Evolutionary conservation across 1,140 invertebrate genomes (phyloP), one percentile per base, ranked within the genome.

Genomic region (Hypsibius dujardini): DNA sequence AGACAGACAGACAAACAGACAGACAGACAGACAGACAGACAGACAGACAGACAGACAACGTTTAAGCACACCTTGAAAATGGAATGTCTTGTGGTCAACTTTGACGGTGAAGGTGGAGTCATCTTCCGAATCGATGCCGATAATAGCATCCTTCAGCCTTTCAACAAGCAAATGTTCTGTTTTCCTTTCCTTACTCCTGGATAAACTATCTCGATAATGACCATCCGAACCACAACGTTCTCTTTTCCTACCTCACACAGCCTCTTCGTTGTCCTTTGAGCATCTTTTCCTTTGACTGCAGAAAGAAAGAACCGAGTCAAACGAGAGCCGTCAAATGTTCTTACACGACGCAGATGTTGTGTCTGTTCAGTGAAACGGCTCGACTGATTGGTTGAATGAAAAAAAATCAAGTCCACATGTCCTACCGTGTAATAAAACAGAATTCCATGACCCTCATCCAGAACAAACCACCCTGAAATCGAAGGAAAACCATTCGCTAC

Each of bases 61-160:
- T 28, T 28, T 28, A 28, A 28, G 28, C 40, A 28, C 75, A 83
- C 84, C 84, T 90, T 85, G 95, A 80, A 98, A 95, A 81, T 99
- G 95, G 82, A 98, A 99, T 28, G 92, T 95, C 81, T 98, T 98
- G 74, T 93, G 89, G 81, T 98, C 95, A 2, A 95, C 92, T 2
- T 95, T 97, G 75, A 99, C 95, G 15, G 95, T 98, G 81, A 99
- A 99, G 3, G 94, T 97, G 75, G 92, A 93, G 78, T 97, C 93
- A 80, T 99, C 95, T 81, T 96, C 93, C 80, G 96, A 93, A 79
- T 99, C 95, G 76, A 98, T 98, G 45, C 95, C 95, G 77, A 99
- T 92, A 42, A 97, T 87, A 2, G 95, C 95, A 71, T 92, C 92
- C 80, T 82, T 72, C 46, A 80, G 75, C 62, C 50, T 56, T 28